phyloP scores from a whole-genome alignment of 2,888 invertebrate genomes.

The Thera britannica region DNA sequence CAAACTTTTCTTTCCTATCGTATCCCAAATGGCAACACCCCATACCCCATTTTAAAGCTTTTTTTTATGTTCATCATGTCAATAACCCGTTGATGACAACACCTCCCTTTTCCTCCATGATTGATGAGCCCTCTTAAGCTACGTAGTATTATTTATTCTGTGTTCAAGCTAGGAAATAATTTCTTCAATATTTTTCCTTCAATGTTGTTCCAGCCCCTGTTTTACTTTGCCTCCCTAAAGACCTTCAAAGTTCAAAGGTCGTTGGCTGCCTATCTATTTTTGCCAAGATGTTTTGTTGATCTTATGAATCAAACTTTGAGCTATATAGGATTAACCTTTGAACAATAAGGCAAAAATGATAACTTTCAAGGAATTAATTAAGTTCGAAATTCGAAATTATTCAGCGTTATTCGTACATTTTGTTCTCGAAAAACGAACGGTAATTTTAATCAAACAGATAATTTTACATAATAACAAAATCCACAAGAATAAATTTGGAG shows the following conservation, averaged over 20 bases:
- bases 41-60: slow-evolving; percentile 13
- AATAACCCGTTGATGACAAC: slow-evolving; percentile 26
- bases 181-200: slow-evolving; percentile 19
- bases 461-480: no score
- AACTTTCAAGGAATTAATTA: no score
- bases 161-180: slow-evolving; percentile 13
- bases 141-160: no score
- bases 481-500: no score
- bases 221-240: slow-evolving; percentile 25
- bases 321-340: no score
- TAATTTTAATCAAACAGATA: no score
- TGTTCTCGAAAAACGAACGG: no score
- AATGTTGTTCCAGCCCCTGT: slow-evolving; percentile 11
- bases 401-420: no score
- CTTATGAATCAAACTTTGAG: no score
- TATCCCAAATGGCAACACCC: neutral
- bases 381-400: no score
- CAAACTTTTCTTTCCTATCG: slow-evolving; percentile 1
- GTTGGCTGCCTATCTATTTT: slow-evolving; percentile 9
- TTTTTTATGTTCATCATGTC: slow-evolving; percentile 7
- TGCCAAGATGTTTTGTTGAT: no score
- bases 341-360: no score
- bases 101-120: slow-evolving; percentile 24
- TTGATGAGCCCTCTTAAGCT: slow-evolving; percentile 22
- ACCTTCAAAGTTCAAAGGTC: slow-evolving; percentile 17